Evolutionary conservation across 1,140 invertebrate species (phyloP).

Genomic region (Anoplolepis gracilipes): DNA sequence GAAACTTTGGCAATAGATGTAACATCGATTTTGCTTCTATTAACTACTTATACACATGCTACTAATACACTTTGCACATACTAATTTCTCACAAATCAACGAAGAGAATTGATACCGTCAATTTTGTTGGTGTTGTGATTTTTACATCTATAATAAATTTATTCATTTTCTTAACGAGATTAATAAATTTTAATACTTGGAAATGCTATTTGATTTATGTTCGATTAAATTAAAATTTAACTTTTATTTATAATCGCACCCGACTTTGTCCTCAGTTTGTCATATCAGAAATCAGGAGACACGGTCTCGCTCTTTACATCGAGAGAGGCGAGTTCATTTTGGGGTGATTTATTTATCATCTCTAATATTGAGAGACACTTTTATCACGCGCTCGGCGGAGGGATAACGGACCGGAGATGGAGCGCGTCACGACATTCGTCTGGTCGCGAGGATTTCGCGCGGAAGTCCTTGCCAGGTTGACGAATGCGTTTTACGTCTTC

Average conservation of each 20-base stretch:
- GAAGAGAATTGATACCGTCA: not conserved
- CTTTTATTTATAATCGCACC: not conserved
- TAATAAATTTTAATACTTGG: not conserved
- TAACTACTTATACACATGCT: not conserved
- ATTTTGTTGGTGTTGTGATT: not conserved
- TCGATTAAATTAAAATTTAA: not conserved
- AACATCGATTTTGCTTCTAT: not conserved
- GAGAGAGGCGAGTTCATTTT: not conserved
- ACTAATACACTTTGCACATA: not conserved
- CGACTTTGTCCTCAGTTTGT: too few species aligned
- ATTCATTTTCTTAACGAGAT: not conserved
- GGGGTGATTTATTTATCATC: conserved; percentile 58
- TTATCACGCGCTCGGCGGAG: not conserved
- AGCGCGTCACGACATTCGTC: conserved; percentile 17
- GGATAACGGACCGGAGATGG: conserved; percentile 43
- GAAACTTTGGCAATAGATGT: not conserved
- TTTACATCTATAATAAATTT: not conserved
- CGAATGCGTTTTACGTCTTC: conserved; percentile 81
- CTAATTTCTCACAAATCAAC: not conserved
- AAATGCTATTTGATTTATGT: not conserved
- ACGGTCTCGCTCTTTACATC: not conserved
- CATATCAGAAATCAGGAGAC: not conserved
- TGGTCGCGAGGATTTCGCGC: conserved; percentile 70
- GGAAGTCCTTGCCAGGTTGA: conserved; percentile 74
- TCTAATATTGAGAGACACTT: conserved; percentile 35